These are phyloP conservation scores for Neosalanx taihuensis DNA, from an alignment of 2,797 vertebrate genomes.

Conservation along the genomic window DNA sequence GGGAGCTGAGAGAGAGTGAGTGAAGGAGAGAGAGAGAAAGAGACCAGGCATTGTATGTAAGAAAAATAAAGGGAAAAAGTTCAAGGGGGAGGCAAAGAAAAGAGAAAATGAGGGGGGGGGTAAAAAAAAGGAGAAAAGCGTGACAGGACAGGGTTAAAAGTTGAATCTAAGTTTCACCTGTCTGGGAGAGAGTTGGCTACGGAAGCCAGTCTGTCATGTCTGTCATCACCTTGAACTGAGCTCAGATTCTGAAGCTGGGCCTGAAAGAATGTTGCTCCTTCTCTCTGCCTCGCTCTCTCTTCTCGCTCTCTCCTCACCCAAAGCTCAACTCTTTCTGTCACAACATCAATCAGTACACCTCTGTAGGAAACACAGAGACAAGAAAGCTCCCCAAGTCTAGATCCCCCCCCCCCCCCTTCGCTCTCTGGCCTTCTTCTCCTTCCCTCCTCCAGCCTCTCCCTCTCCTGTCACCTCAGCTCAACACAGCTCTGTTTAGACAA, in stretches of 20 bases:
- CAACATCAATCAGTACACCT: conserved; percentile 60
- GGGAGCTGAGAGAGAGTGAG: conserved; percentile 31
- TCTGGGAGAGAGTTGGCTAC: conserved; percentile 48
- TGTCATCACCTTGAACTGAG: conserved; percentile 70
- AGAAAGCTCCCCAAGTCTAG: not conserved
- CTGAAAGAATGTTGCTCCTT: conserved; percentile 25
- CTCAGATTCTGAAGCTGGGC: conserved; percentile 43
- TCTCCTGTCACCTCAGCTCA: conserved; percentile 52
- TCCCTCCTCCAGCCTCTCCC: not conserved
- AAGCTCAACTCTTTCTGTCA: conserved; percentile 57
- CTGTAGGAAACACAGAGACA: conserved; percentile 22
- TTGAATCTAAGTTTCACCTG: conserved; percentile 51
- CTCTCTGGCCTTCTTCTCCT: not conserved
- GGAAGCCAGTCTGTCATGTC: conserved; percentile 60
- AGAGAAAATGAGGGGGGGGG: not conserved
- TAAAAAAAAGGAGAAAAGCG: not conserved
- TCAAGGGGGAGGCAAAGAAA: not conserved
- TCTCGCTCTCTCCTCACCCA: conserved; percentile 45
- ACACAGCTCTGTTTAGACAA: conserved; percentile 66
- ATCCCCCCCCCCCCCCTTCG: not conserved
- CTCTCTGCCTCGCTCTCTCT: conserved; percentile 27
- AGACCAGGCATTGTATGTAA: not conserved
- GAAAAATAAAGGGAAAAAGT: not conserved
- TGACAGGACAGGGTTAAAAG: not conserved
- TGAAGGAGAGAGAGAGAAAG: conserved; percentile 17